phyloP scores from a whole-genome alignment of 2,797 vertebrate species.

The Ctenochaetus hawaiiensis region DNA sequence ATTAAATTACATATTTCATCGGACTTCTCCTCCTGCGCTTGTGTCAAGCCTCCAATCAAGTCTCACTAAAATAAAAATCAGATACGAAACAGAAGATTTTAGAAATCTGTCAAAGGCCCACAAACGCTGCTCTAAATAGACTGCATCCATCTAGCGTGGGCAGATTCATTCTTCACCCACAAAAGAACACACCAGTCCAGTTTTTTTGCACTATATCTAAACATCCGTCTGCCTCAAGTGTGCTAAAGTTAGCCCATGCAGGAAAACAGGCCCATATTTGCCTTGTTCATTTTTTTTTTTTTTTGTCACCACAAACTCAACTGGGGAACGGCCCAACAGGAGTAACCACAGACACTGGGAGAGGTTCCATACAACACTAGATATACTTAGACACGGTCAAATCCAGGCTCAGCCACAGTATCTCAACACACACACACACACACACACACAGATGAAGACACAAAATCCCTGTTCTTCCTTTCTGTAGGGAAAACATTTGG shows the following conservation, averaged over 20 bases:
- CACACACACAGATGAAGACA: conserved; percentile 26
- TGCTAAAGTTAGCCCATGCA: conserved; percentile 76
- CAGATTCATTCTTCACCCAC: conserved; percentile 52
- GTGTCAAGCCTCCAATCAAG: neutral
- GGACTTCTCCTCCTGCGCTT: conserved; percentile 24
- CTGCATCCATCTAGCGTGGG: conserved; percentile 31
- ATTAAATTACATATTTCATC: conserved; percentile 11
- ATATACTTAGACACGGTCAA: conserved; percentile 70
- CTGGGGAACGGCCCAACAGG: conserved; percentile 66
- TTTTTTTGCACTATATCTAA: conserved; percentile 60
- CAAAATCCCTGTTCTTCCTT: conserved; percentile 26
- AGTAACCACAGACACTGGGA: conserved; percentile 76
- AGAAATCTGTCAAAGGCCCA: conserved; percentile 19
- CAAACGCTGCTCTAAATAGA: conserved; percentile 3
- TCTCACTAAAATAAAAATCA: neutral
- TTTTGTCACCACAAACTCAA: conserved; percentile 63
- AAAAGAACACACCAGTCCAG: conserved; percentile 46
- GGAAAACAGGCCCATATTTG: conserved; percentile 61
- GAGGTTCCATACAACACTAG: conserved; percentile 72
- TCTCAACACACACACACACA: conserved; percentile 29
- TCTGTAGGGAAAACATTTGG: conserved; percentile 30
- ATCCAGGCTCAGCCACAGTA: conserved; percentile 42
- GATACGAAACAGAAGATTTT: conserved; percentile 35
- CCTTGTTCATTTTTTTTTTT: conserved; percentile 58
- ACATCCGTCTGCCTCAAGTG: conserved; percentile 37